phyloP scores from a whole-genome alignment of 2,797 vertebrate genomes.

The Neosilurus hyrtlii region DNA sequence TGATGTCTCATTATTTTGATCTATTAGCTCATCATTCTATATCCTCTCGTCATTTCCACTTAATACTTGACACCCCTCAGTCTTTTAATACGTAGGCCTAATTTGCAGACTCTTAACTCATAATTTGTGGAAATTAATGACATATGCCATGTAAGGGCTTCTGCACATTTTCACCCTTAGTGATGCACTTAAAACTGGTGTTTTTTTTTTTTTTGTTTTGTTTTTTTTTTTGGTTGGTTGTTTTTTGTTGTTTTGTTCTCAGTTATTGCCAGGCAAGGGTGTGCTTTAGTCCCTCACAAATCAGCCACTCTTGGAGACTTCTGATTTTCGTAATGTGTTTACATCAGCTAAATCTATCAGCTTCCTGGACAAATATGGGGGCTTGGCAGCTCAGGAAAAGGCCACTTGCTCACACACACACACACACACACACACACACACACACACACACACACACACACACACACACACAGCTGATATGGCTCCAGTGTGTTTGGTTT shows the following conservation, averaged over 20 bases:
- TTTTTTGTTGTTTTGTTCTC: no score
- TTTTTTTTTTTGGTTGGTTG: no score
- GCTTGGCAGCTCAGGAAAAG: slow-evolving; percentile 36
- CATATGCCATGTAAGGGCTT: neutral
- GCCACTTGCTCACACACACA: slow-evolving; percentile 35
- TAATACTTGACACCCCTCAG: neutral
- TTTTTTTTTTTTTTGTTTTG: neutral
- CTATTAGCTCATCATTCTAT: neutral
- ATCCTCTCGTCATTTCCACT: neutral
- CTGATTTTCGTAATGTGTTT: slow-evolving; percentile 28
- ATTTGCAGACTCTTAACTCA: neutral
- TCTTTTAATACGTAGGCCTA: neutral
- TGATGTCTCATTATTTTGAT: neutral
- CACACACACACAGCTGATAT: slow-evolving; percentile 71
- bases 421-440: slow-evolving; percentile 36
- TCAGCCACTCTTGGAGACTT: slow-evolving; percentile 6
- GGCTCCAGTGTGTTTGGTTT: slow-evolving; percentile 56
- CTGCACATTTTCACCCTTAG: neutral
- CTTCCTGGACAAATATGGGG: slow-evolving; percentile 40
- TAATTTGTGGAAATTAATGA: neutral
- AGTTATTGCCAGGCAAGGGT: neutral
- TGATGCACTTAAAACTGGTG: neutral
- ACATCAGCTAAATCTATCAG: slow-evolving; percentile 50
- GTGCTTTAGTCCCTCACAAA: neutral
- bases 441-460: neutral